Conservation (phyloP, 2,113 vertebrate species). For the Athene cunicularia region DNA sequence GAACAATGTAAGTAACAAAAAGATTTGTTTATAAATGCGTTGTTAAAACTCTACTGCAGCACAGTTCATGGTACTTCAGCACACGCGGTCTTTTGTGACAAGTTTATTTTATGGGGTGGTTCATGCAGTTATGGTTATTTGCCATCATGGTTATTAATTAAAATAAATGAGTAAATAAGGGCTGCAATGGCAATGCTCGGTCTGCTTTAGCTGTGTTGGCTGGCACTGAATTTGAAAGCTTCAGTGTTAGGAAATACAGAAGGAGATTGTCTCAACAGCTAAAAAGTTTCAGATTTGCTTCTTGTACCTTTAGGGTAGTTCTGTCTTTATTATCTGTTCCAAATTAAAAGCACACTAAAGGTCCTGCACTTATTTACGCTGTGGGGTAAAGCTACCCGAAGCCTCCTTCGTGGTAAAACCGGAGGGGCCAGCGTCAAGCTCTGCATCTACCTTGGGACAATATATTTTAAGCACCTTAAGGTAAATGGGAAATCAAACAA, state of each 20-base stretch:
- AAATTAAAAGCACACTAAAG: not conserved
- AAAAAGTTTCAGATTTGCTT: not conserved
- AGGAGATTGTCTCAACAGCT: not conserved
- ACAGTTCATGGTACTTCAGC: not conserved
- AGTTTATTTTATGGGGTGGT: not conserved
- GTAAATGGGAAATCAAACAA: not conserved
- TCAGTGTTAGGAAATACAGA: not conserved
- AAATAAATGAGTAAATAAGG: not conserved
- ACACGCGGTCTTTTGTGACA: rapidly evolving
- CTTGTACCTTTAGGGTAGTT: not conserved
- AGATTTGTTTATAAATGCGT: not conserved
- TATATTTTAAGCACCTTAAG: not conserved
- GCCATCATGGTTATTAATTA: not conserved
- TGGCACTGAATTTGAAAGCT: not conserved
- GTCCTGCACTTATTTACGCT: not conserved
- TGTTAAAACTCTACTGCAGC: not conserved
- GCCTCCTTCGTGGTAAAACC: not conserved
- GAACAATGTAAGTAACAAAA: rapidly evolving
- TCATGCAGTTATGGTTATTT: not conserved
- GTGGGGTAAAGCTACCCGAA: not conserved
- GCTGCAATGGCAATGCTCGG: not conserved
- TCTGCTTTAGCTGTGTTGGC: not conserved
- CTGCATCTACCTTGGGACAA: not conserved
- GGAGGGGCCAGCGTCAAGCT: rapidly evolving
- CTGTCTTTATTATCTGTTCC: not conserved